phyloP scores from a whole-genome alignment of 2,888 invertebrate genomes.

The Anodontia alba region DNA sequence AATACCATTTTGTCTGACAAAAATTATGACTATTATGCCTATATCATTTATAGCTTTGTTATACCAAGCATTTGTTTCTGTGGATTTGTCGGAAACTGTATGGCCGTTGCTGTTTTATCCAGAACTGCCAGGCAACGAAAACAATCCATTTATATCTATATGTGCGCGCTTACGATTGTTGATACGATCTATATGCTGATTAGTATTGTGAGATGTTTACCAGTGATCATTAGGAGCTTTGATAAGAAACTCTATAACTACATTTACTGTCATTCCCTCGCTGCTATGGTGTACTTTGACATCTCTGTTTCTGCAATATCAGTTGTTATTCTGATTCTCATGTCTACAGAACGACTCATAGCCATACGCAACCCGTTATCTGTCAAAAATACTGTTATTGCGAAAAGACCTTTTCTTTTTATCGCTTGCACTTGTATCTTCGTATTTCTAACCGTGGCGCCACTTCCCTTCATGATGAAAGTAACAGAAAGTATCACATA shows the following conservation, averaged over 20 bases:
- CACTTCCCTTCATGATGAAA: not conserved
- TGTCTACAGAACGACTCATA: not conserved
- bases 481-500: not conserved
- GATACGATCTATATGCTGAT: not conserved
- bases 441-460: not conserved
- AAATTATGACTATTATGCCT: not conserved
- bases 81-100: not conserved
- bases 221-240: not conserved
- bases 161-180: not conserved
- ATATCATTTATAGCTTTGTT: not conserved
- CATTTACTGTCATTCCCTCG: not conserved
- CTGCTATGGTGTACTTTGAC: not conserved
- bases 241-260: not conserved
- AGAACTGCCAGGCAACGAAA: not conserved
- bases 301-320: not conserved
- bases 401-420: not conserved
- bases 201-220: not conserved
- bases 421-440: not conserved
- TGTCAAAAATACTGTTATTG: not conserved
- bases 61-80: not conserved
- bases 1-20: not conserved
- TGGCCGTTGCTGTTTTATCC: not conserved
- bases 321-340: not conserved
- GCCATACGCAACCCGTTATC: not conserved
- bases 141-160: not conserved